Evolutionary conservation across 2,888 invertebrate species (phyloP).

Genomic region (Schrankia costaestrigalis): DNA sequence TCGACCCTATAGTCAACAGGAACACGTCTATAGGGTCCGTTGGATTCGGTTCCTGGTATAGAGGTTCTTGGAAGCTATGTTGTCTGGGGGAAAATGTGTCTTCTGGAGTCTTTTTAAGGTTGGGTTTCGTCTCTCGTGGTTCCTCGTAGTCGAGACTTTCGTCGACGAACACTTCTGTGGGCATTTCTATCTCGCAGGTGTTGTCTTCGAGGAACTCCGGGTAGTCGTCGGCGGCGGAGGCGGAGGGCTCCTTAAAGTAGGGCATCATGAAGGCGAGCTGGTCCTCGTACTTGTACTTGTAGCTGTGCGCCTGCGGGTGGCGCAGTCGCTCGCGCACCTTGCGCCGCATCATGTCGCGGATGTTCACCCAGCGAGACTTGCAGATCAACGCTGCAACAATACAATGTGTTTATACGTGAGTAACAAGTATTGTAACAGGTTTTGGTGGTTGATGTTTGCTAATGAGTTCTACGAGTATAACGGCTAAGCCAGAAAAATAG

Average conservation of each 20-base stretch:
- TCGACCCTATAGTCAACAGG: conserved; percentile 60
- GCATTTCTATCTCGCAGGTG: conserved; percentile 42
- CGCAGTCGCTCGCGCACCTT: conserved; percentile 53
- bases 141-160: conserved; percentile 42
- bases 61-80: conserved; percentile 14
- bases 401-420: neutral
- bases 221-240: conserved; percentile 40
- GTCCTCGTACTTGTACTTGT: conserved; percentile 67
- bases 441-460: no score
- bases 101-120: conserved; percentile 33
- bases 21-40: conserved; percentile 65
- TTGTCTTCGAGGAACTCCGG: conserved; percentile 46
- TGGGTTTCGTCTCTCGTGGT: conserved; percentile 45
- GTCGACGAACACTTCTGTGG: conserved; percentile 43
- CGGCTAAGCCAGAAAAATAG: no score
- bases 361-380: conserved; percentile 68
- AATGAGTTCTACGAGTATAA: no score
- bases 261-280: conserved; percentile 61
- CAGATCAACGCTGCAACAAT: conserved; percentile 52
- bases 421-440: no score
- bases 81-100: conserved; percentile 20
- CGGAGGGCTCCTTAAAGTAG: conserved; percentile 46
- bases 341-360: conserved; percentile 66
- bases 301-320: conserved; percentile 45
- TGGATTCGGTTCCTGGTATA: conserved; percentile 48